Evolutionary conservation across 2,113 vertebrate species (phyloP), one percentile per base, ranked within the genome.

Genomic region (Bucco capensis): DNA sequence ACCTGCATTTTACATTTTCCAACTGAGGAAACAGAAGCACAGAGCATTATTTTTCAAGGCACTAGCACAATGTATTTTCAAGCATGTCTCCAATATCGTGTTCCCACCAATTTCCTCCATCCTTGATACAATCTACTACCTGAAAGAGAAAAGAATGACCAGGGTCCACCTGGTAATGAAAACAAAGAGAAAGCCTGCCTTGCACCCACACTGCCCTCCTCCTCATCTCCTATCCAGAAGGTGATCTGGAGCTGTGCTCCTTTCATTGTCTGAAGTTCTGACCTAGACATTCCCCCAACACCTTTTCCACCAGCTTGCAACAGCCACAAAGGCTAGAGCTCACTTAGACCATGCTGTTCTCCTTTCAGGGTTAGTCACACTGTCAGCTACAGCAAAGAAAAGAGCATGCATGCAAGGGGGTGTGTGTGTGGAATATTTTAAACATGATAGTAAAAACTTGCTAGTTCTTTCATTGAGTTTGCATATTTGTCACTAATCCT

Each of bases 251-350:
- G n/a, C 35, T 11, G 14, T 4, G 27, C 23, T 79, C 33, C 42
- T 82, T 76, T 69, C 35, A 38, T 1, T 3, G 44, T 30, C 71
- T 60, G 40, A 75, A 91, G 31, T 37, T 87, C 1, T 6, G 18
- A 53, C 5, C 19, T 50, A 12, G 9, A 6, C 18, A n/a, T 61
- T 75, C 28, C 22, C 22, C 22, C 3, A 4, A 23, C 17, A 25
- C 12, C 7, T n/a, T 42, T 46, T 35, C 0, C 0, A 18, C 47
- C 1, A 0, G 8, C 8, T 47, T 64, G 24, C 37, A 49, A 35
- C 16, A 53, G 37, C 31, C 33, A 60, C 21, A 35, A 27, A 33
- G 37, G 31, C 30, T 51, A 14, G 21, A 15, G 27, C 21, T 42
- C 19, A 25, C 40, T 31, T 22, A 8, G n/a, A 13, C 10, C 35